Evolutionary conservation across 2,797 vertebrate genomes (phyloP), one percentile per base, ranked within the genome.

Genomic region (Gallinago solitaria): DNA sequence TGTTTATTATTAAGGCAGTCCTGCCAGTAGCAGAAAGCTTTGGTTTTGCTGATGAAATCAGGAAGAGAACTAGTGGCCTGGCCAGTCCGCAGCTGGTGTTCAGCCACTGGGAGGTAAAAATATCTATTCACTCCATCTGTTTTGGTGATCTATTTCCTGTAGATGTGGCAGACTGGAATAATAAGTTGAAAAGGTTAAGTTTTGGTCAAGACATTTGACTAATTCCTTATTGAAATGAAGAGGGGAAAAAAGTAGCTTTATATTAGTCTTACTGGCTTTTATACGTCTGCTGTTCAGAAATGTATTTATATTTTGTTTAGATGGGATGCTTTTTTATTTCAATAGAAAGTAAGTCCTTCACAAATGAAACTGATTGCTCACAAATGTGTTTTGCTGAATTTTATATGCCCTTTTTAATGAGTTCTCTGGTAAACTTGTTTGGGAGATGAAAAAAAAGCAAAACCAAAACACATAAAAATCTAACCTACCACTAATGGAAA

Each of bases 11-110:
- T 96, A 99, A 98, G 95, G 99, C 99, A 0, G 98, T 99, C 41
- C 98, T 99, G 84, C 99, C 99, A 2, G 99, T 99, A 41, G 99
- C 99, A 0, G 99, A 99, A 94, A 99, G 99, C 97, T 99, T 99
- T 15, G 99, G 99, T 11, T 99, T 99, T 76, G 99, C 99, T 5
- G 99, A 99, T 57, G 99, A 99, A 97, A 99, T 99, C 97, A 98
- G 99, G 94, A 99, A 99, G 97, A 98, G 98, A 92, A 99, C 99
- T 19, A 99, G 99, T n/a, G 99, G 99, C 77, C 96, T 99, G 97
- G 99, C 99, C 93, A 99, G 99, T 96, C 99, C 99, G 0, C 99
- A 99, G 96, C 98, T 99, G 96, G 97, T 99, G 67, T 99, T 99
- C 98, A 99, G 99, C 98, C 99, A 99, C 96, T 99, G 99, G 99